Conservation (phyloP, 2,113 vertebrate genomes). For the Puffinus mauretanicus region DNA sequence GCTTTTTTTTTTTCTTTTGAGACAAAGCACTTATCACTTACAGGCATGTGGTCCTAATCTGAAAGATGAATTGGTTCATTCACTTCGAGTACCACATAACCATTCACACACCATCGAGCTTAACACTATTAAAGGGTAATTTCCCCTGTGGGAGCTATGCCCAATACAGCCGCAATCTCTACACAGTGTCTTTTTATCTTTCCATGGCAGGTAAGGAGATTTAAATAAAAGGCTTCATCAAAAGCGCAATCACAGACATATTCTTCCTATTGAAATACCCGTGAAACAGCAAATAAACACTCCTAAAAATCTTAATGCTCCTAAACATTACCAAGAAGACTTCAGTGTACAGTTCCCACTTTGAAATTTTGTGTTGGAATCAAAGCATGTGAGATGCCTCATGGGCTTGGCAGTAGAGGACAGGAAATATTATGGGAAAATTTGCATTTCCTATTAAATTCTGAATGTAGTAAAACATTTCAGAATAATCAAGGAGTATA, state of each 20-base stretch:
- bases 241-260: neutral
- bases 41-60: slow-evolving; percentile 55
- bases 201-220: slow-evolving; percentile 53
- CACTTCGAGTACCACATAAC: slow-evolving; percentile 65
- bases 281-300: neutral
- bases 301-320: neutral
- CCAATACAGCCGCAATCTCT: slow-evolving; percentile 1
- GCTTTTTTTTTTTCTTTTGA: neutral
- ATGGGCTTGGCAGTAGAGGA: neutral
- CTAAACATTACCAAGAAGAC: neutral
- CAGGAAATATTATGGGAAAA: neutral
- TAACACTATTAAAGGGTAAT: slow-evolving; percentile 70
- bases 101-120: slow-evolving; percentile 65
- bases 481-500: neutral
- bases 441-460: neutral
- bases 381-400: neutral
- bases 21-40: slow-evolving; percentile 45
- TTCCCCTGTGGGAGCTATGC: slow-evolving; percentile 65
- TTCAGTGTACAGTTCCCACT: neutral
- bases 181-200: slow-evolving; percentile 43
- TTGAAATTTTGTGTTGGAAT: neutral
- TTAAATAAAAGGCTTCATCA: slow-evolving; percentile 55
- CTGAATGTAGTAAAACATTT: neutral
- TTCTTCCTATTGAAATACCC: slow-evolving; percentile 31
- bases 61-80: slow-evolving; percentile 66